phyloP scores from a whole-genome alignment of 2,797 vertebrate genomes.

The Falco columbarius region DNA sequence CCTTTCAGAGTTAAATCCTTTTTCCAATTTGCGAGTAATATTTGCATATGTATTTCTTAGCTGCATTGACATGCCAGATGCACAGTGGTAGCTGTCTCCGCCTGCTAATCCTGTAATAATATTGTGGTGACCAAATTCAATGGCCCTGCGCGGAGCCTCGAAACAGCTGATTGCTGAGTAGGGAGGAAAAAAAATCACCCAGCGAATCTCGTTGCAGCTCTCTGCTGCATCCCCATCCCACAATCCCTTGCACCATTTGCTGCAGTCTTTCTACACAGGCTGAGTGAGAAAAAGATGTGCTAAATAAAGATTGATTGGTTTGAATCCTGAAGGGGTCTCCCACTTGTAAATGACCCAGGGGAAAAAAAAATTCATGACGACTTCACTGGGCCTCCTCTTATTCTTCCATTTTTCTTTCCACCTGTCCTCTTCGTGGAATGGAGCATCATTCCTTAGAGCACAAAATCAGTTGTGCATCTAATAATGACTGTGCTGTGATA shows the following conservation, averaged over 20 bases:
- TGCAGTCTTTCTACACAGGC: conserved; percentile 88
- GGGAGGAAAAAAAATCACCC: conserved; percentile 70
- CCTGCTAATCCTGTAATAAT: conserved; percentile 59
- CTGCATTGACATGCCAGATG: not conserved
- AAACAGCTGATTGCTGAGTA: conserved; percentile 81
- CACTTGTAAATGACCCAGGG: conserved; percentile 75
- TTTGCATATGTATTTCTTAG: not conserved
- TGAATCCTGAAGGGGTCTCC: conserved; percentile 77
- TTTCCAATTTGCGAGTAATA: not conserved
- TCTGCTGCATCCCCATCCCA: conserved; percentile 86
- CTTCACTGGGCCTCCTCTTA: conserved; percentile 72
- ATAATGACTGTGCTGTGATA: conserved; percentile 70
- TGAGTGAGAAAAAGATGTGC: conserved; percentile 79
- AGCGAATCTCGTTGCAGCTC: conserved; percentile 80
- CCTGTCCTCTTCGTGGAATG: conserved; percentile 73
- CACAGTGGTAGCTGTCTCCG: conserved; percentile 13
- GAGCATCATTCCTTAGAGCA: conserved; percentile 68
- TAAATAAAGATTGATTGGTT: conserved; percentile 83
- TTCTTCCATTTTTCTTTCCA: conserved; percentile 78
- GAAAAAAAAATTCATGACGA: conserved; percentile 64
- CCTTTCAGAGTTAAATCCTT: not conserved
- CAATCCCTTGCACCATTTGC: conserved; percentile 83
- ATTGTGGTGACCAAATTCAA: conserved; percentile 59
- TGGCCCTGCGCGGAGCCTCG: conserved; percentile 69
- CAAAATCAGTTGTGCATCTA: conserved; percentile 69